A percentile compares a stretch with the other conserved stretches of the same genome.
Evolutionary conservation across 2,113 vertebrate species (phyloP).

Genomic region (Oncorhynchus nerka): DNA sequence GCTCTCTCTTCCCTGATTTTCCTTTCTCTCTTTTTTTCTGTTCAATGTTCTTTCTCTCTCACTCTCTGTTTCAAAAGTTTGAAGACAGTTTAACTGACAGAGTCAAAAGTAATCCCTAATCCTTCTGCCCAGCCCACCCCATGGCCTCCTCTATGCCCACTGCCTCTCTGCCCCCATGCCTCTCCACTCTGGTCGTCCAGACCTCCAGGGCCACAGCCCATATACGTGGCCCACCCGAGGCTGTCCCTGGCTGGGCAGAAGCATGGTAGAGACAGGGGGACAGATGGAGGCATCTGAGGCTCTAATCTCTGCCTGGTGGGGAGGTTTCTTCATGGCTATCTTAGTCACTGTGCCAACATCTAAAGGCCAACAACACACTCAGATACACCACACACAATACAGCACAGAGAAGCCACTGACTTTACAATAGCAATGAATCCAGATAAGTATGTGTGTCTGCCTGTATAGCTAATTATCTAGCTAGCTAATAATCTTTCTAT

Average conservation of each 20-base stretch:
- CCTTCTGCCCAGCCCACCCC: neutral
- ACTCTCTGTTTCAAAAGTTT: neutral
- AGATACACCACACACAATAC: neutral
- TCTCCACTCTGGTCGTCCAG: neutral
- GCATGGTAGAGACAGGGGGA: neutral
- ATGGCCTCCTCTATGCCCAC: neutral
- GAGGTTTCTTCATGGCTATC: neutral
- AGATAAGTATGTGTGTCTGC: slow-evolving; percentile 1
- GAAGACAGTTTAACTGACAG: too few relatives aligned
- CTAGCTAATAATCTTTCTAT: neutral
- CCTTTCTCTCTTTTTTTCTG: neutral
- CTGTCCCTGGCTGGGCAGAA: neutral
- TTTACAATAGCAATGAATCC: neutral
- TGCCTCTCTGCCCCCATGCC: neutral
- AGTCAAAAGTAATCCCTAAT: too few relatives aligned
- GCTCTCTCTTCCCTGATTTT: slow-evolving; percentile 1
- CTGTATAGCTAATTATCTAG: neutral
- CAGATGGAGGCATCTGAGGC: slow-evolving; percentile 9
- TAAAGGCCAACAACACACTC: neutral
- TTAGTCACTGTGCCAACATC: neutral
- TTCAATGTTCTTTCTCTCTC: neutral
- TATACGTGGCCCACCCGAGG: neutral
- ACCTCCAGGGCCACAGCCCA: neutral
- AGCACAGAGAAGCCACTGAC: neutral
- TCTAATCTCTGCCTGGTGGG: slow-evolving; percentile 2